Percentiles rank a stretch among this genome's conserved stretches.
phyloP scores from a whole-genome alignment of 2,797 vertebrate species.

The Varecia variegata region DNA sequence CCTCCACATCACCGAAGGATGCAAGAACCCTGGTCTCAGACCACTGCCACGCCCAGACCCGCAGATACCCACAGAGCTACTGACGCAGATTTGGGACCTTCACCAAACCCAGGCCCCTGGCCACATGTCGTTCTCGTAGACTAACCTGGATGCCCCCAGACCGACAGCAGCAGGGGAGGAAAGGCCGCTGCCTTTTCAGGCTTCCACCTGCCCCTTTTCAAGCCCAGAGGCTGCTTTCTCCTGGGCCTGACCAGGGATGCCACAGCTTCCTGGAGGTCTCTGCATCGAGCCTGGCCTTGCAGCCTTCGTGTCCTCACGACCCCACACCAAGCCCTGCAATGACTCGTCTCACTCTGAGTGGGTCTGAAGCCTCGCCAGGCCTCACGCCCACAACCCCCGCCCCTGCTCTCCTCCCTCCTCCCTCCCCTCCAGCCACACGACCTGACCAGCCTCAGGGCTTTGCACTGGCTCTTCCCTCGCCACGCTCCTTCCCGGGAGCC shows the following conservation, averaged over 20 bases:
- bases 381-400: fast-evolving
- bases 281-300: neutral
- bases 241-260: neutral
- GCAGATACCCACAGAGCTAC: neutral
- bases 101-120: neutral
- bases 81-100: too few relatives aligned
- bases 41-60: neutral
- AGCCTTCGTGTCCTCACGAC: neutral
- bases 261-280: neutral
- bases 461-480: neutral
- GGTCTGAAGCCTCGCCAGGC: neutral
- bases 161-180: neutral
- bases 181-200: fast-evolving
- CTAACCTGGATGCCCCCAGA: neutral
- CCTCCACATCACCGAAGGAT: neutral
- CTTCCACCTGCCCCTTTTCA: neutral
- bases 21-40: neutral
- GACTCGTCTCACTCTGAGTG: neutral
- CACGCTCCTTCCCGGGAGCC: neutral
- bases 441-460: neutral
- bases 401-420: neutral
- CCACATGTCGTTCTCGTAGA: neutral
- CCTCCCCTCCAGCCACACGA: neutral
- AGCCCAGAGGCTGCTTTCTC: neutral
- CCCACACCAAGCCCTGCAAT: neutral